Conservation (phyloP, 2,888 invertebrate genomes). For the Netelia virgata region DNA sequence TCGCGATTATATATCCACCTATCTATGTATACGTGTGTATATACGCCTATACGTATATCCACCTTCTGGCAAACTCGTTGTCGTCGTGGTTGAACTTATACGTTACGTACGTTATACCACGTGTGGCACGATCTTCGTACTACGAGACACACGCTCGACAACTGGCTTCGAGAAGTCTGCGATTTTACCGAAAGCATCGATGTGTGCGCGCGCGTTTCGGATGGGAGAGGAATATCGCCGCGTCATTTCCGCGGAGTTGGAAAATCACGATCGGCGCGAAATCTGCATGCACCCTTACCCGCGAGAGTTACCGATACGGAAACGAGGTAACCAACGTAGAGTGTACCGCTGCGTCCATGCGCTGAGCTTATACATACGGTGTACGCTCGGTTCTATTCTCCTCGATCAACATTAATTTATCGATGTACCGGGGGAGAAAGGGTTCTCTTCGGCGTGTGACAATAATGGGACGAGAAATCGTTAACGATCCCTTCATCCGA, state of each 20-base stretch:
- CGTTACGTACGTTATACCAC: background rate
- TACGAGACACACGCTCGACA: background rate
- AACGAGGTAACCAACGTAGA: too few relatives aligned
- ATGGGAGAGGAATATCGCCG: background rate
- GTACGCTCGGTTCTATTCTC: too few relatives aligned
- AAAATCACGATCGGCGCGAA: background rate
- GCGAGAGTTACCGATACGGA: too few relatives aligned
- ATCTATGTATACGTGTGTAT: background rate
- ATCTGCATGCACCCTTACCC: too few relatives aligned
- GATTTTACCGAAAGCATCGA: background rate
- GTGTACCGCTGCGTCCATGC: too few relatives aligned
- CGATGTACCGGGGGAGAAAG: constrained; percentile 13
- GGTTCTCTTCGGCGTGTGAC: constrained; percentile 17
- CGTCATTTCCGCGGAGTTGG: constrained; percentile 32
- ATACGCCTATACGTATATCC: background rate
- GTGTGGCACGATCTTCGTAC: background rate
- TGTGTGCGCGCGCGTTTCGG: background rate
- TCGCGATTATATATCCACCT: constrained; percentile 21
- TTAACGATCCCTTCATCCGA: constrained; percentile 73
- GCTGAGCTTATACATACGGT: too few relatives aligned
- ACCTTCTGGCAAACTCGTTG: constrained; percentile 24
- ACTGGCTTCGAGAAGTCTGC: background rate
- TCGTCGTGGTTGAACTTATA: constrained; percentile 29
- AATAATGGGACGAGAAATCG: constrained; percentile 50
- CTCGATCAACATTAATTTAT: too few relatives aligned